Evolutionary conservation across 2,797 vertebrate species (phyloP).

Genomic region (Epinephelus malabaricus): DNA sequence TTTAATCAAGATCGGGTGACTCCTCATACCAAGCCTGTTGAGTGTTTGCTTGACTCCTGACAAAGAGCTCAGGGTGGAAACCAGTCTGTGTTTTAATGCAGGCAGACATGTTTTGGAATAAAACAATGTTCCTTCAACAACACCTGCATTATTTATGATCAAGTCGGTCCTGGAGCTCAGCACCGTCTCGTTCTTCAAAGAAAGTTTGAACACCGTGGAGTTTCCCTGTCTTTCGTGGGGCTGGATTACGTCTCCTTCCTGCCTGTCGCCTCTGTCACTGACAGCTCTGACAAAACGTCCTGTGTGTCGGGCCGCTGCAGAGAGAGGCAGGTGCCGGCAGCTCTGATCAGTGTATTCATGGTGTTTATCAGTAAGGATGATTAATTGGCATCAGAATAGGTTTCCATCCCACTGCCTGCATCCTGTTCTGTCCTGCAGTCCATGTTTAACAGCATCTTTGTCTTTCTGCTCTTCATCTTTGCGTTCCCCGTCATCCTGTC

Average conservation of each 20-base stretch:
- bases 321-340: conserved; percentile 7
- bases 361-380: conserved; percentile 14
- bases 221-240: not conserved
- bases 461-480: not conserved
- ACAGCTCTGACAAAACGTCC: not conserved
- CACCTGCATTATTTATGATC: no score
- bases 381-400: conserved; percentile 3
- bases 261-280: not conserved
- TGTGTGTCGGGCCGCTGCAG: not conserved
- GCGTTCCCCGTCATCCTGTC: conserved; percentile 3
- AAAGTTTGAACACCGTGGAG: not conserved
- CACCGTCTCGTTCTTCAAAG: not conserved
- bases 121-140: no score
- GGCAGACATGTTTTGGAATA: no score
- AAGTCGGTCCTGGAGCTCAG: no score
- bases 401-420: not conserved
- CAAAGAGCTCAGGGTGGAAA: no score
- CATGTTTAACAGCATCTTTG: not conserved
- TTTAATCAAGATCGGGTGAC: no score
- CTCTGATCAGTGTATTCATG: conserved; percentile 2
- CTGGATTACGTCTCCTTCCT: not conserved
- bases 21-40: no score
- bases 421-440: not conserved
- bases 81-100: no score
- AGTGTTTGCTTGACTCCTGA: no score